phyloP scores from a whole-genome alignment of 2,888 invertebrate species.

The Ennomos fuscantarius region DNA sequence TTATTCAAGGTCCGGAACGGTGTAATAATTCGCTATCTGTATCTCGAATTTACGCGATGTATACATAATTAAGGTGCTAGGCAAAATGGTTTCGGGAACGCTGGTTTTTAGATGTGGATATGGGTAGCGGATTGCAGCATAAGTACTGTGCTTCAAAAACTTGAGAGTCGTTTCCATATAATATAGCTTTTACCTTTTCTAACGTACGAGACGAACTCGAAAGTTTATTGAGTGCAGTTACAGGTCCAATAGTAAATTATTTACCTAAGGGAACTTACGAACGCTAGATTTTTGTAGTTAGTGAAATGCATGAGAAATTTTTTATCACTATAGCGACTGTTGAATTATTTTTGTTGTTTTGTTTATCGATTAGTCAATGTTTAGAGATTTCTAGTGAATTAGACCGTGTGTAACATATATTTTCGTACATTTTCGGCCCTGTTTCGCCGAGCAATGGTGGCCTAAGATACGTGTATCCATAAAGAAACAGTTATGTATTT shows the following conservation, averaged over 20 bases:
- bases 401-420: slow-evolving; percentile 42
- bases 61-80: slow-evolving; percentile 57
- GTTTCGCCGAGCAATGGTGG: slow-evolving; percentile 28
- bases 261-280: slow-evolving; percentile 60
- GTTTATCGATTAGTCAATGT: slow-evolving; percentile 68
- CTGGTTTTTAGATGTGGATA: slow-evolving; percentile 38
- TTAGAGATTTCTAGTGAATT: slow-evolving; percentile 64
- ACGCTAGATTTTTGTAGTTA: slow-evolving; percentile 74
- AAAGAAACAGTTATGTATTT: slow-evolving; percentile 35
- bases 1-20: slow-evolving; percentile 8
- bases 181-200: slow-evolving; percentile 32
- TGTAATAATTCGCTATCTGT: slow-evolving; percentile 44
- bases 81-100: slow-evolving; percentile 34
- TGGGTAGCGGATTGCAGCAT: slow-evolving; percentile 46
- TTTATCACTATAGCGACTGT: slow-evolving; percentile 54
- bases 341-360: slow-evolving; percentile 58
- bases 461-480: slow-evolving; percentile 33
- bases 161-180: slow-evolving; percentile 31
- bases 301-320: slow-evolving; percentile 62
- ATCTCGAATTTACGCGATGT: slow-evolving; percentile 40
- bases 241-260: slow-evolving; percentile 43
- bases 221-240: slow-evolving; percentile 22
- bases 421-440: slow-evolving; percentile 30
- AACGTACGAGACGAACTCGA: slow-evolving; percentile 29
- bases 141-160: slow-evolving; percentile 30